Evolutionary conservation across 1,140 invertebrate genomes (phyloP).

Genomic region (Stenopsyche tienmushanensis): DNA sequence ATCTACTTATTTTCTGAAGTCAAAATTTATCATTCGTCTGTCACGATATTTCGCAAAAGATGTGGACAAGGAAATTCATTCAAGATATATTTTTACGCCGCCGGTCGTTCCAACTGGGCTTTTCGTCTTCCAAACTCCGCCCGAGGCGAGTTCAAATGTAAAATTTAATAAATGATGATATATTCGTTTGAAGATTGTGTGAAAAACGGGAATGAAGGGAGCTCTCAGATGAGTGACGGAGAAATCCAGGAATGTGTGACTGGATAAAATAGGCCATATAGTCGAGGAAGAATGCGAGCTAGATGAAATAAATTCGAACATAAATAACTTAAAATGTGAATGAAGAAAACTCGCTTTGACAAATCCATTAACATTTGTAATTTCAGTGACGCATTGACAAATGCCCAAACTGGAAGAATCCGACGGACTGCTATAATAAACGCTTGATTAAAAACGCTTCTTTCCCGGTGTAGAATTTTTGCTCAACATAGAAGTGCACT

Average conservation of each 20-base stretch:
- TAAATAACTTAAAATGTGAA: no score
- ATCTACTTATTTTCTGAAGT: slow-evolving; percentile 21
- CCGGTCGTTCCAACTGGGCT: neutral
- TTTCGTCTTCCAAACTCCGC: neutral
- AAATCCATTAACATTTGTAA: neutral
- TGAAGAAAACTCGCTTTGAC: no score
- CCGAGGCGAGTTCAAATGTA: neutral
- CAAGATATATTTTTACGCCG: slow-evolving; percentile 20
- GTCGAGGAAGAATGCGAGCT: no score
- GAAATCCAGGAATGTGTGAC: neutral
- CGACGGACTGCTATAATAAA: no score
- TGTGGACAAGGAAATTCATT: slow-evolving; percentile 28
- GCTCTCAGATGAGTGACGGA: no score
- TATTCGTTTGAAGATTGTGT: neutral
- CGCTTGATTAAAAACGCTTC: no score
- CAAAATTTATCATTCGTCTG: slow-evolving; percentile 13
- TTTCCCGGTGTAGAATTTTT: no score
- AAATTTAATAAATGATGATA: neutral
- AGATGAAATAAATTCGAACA: no score
- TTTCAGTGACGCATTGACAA: neutral
- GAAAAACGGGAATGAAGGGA: no score
- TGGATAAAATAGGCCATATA: neutral
- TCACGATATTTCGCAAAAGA: slow-evolving; percentile 25
- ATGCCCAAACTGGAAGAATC: no score
- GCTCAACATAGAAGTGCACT: no score